Evolutionary conservation across 1,140 invertebrate species (phyloP), one percentile per base, ranked within the genome.

Genomic region (Eumeta japonica): DNA sequence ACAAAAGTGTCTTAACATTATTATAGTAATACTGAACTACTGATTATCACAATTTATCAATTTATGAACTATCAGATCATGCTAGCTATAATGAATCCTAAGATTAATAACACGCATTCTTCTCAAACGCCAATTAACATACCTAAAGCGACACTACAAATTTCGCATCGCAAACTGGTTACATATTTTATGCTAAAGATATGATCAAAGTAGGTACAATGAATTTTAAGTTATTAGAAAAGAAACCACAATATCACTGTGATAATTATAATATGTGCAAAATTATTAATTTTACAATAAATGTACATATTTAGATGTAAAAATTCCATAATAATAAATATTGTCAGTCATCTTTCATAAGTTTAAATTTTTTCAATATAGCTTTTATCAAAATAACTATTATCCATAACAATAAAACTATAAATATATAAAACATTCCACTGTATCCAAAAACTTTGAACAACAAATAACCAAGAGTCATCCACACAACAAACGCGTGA

Each of bases 401-500:
- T 10, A 37, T 31, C 57, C 58, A 68, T 11, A 56, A 14, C 19
- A 51, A 38, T 16, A 62, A 35, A 29, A 70, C 12, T 12, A 58
- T 52, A 34, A 67, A 55, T 12, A 55, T 16, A 41, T 71, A 74
- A 37, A 54, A 55, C 3, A 67, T 28, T 13, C 56, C 53, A 39
- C 52, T 62, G 41, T 46, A 62, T 0, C 60, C 68, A 24, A 66
- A 63, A 7, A 68, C 31, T 44, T 46, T 55, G 24, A 61, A 60
- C 2, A 55, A n/a, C 28, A 63, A 20, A 28, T 70, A 70, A 3
- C 65, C 67, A 4, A 66, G 11, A 5, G 41, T 46, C 3, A 67
- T 46, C 55, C 52, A 75, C 3, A 65, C 49, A 1, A 88, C 54
- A 14, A 82, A 81, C 20, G 78, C 73, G 41, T 87, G 83, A 37